Conservation (phyloP, 2,888 invertebrate genomes). For the Drosophila rellima region DNA sequence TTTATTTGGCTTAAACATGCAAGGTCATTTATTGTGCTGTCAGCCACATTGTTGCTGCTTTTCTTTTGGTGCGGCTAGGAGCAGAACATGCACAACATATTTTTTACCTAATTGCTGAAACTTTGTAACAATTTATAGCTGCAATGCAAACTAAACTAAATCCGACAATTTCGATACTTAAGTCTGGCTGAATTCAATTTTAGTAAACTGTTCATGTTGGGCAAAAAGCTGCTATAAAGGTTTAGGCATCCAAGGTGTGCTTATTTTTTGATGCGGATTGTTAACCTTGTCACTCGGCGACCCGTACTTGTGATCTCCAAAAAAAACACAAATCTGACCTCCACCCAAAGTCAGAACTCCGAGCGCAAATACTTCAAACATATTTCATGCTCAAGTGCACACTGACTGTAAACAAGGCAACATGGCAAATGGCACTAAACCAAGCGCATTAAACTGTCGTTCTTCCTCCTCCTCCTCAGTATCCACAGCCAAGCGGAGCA, state of each 20-base stretch:
- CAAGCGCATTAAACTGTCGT: constrained; percentile 47
- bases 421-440: constrained; percentile 57
- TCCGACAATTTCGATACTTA: constrained; percentile 9
- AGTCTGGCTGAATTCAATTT: neutral
- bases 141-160: constrained; percentile 62
- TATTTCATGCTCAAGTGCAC: constrained; percentile 69
- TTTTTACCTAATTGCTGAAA: constrained; percentile 71
- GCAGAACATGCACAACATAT: constrained; percentile 59
- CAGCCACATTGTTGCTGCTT: constrained; percentile 42
- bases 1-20: constrained; percentile 73
- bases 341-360: constrained; percentile 7
- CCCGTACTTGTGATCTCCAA: constrained; percentile 26
- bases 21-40: constrained; percentile 66
- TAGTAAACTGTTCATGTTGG: constrained; percentile 52
- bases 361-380: constrained; percentile 51
- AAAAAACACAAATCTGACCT: constrained; percentile 10
- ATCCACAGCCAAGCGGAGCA: constrained; percentile 11
- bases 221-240: too few relatives aligned
- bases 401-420: constrained; percentile 51
- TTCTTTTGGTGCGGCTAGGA: constrained; percentile 36
- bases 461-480: constrained; percentile 1
- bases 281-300: neutral
- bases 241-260: constrained; percentile 44
- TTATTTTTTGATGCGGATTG: constrained; percentile 40
- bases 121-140: constrained; percentile 72